phyloP scores from a whole-genome alignment of 1,140 invertebrate species.

The Mizuhopecten yessoensis region DNA sequence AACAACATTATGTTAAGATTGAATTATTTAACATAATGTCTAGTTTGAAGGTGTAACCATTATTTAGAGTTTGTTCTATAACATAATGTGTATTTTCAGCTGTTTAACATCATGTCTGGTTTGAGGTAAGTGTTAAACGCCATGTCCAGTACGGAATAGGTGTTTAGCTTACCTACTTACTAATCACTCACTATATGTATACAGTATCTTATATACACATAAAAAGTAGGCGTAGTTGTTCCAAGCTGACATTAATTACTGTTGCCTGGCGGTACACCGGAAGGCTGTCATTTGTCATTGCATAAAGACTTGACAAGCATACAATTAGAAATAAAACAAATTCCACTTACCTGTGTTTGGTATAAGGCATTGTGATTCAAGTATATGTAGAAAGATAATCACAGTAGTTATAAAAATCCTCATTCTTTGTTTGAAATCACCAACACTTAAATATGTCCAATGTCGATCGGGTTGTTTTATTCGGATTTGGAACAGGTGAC shows the following conservation, averaged over 20 bases:
- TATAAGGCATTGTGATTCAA: not conserved
- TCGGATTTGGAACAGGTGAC: not conserved
- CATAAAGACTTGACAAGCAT: not conserved
- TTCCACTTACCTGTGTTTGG: not conserved
- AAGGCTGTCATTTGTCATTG: conserved; percentile 27
- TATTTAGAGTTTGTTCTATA: too few species aligned
- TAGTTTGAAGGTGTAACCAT: too few species aligned
- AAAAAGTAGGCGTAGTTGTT: not conserved
- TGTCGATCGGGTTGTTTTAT: not conserved
- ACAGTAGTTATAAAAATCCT: not conserved
- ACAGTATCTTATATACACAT: not conserved
- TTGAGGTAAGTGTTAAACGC: too few species aligned
- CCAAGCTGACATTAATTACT: not conserved
- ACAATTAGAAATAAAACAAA: not conserved
- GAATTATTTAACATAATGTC: too few species aligned
- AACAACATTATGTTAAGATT: too few species aligned
- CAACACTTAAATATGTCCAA: not conserved
- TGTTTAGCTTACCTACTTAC: too few species aligned
- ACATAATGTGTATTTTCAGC: too few species aligned
- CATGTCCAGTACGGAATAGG: too few species aligned
- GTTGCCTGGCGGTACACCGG: conserved; percentile 28
- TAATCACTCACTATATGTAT: too few species aligned
- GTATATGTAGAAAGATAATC: not conserved
- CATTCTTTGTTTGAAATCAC: not conserved
- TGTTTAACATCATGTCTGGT: too few species aligned